Evolutionary conservation across 2,797 vertebrate species (phyloP), one percentile per base, ranked within the genome.

Genomic region (Lindbergichthys nudifrons): DNA sequence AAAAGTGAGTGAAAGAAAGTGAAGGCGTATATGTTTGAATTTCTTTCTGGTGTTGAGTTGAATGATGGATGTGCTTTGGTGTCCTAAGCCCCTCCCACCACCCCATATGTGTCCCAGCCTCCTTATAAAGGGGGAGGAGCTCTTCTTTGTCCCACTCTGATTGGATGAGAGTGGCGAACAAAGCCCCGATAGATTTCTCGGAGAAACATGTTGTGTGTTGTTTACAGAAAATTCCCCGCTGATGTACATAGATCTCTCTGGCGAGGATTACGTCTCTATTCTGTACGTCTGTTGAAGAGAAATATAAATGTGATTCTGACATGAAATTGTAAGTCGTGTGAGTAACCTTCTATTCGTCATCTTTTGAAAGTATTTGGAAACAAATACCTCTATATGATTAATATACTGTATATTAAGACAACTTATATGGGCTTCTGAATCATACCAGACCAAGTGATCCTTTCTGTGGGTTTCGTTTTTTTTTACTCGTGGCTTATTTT

Each of bases 51-150:
- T 96, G 95, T 95, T 94, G 92, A 95, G 87, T 94, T 95, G 96
- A 96, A 96, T 95, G 96, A 95, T 95, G 95, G 95, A 94, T 94
- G 96, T 97, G 94, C 92, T 94, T 96, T 95, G 91, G 93, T 95
- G 96, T 93, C 93, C 74, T 60, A 65, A 71, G 69, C 82, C 64
- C 86, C 72, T 5, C 83, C 81, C 76, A 75, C 75, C 23, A 0
- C 32, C 75, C 83, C 10, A n/a, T 79, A 54, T 70, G 65, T 75
- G 78, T 77, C 76, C 45, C 76, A 32, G 18, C 80, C 83, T 93
- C 94, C 93, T 95, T 89, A 75, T 90, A 83, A 93, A 94, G 93
- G 94, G 73, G 83, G 81, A 57, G 76, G 85, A 70, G 79, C 81
- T 83, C 62, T 91, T 94, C 92, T 95, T 94, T 93, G 94, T 89